Conservation (phyloP, 2,888 invertebrate species). For the Ametastegia equiseti region DNA sequence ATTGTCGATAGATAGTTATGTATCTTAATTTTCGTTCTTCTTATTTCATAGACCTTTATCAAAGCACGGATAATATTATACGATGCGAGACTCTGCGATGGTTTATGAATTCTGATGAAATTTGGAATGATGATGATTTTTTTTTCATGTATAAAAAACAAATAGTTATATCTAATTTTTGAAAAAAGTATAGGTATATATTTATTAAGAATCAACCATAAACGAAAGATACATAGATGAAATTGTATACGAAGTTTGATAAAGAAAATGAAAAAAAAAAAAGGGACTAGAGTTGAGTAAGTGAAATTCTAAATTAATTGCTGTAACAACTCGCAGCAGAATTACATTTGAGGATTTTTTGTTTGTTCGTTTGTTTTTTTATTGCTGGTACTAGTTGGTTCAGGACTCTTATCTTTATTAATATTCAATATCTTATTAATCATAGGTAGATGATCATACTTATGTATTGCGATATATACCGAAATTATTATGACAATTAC, state of each 20-base stretch:
- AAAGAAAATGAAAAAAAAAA: not conserved
- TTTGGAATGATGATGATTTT: not conserved
- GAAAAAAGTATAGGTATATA: too few relatives aligned
- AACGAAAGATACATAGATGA: not conserved
- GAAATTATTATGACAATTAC: slow-evolving; percentile 64
- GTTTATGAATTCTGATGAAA: not conserved
- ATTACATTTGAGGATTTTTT: not conserved
- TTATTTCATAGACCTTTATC: not conserved
- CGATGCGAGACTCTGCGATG: not conserved
- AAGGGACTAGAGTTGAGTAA: not conserved
- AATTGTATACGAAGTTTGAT: not conserved
- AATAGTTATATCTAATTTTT: too few relatives aligned
- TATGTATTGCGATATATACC: slow-evolving; percentile 59
- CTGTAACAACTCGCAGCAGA: not conserved
- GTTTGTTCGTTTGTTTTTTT: not conserved
- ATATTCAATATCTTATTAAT: slow-evolving; percentile 54
- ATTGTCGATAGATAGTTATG: not conserved
- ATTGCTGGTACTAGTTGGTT: not conserved
- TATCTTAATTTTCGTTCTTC: too few relatives aligned
- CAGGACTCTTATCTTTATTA: not conserved
- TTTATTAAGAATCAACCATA: too few relatives aligned
- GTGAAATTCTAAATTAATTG: not conserved
- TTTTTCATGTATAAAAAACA: too few relatives aligned
- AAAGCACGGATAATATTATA: not conserved
- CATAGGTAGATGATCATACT: slow-evolving; percentile 66